Percentiles rank a stretch among this genome's conserved stretches.
These are phyloP conservation scores for Mustelus asterias DNA, from an alignment of 2,113 vertebrate species.

Conservation along the genomic window DNA sequence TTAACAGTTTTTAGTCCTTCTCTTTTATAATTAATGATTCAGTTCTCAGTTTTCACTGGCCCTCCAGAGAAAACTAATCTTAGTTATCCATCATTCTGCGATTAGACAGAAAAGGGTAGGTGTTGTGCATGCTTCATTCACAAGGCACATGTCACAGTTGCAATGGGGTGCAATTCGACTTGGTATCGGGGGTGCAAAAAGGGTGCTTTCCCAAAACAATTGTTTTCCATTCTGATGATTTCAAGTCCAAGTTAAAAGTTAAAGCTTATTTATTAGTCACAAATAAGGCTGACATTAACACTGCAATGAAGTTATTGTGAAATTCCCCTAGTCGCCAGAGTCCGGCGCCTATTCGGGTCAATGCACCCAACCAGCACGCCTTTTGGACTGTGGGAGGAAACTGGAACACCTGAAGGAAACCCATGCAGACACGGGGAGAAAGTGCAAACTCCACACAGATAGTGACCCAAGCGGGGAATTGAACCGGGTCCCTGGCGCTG, in stretches of 20 bases:
- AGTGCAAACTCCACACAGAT: too few relatives aligned
- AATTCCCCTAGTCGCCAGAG: too few relatives aligned
- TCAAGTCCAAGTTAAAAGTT: not conserved
- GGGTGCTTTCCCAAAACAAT: not conserved
- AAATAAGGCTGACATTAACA: too few relatives aligned
- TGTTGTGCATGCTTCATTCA: not conserved
- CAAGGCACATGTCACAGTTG: not conserved
- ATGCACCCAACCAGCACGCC: too few relatives aligned
- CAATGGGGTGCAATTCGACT: not conserved
- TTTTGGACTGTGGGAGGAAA: too few relatives aligned
- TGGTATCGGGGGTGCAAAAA: not conserved
- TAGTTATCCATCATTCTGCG: not conserved
- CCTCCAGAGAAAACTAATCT: not conserved
- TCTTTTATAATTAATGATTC: conserved; percentile 17
- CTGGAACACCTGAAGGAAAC: too few relatives aligned
- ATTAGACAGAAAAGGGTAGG: not conserved
- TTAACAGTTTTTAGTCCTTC: conserved; percentile 25
- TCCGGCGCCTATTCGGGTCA: too few relatives aligned
- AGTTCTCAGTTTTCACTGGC: not conserved
- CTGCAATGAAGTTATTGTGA: too few relatives aligned
- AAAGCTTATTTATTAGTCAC: too few relatives aligned
- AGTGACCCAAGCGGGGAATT: too few relatives aligned
- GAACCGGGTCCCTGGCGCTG: too few relatives aligned
- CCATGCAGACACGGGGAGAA: too few relatives aligned
- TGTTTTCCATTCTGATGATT: not conserved